Evolutionary conservation across 2,797 vertebrate species (phyloP), one percentile per base, ranked within the genome.

Genomic region (Sebastes melanostomus): DNA sequence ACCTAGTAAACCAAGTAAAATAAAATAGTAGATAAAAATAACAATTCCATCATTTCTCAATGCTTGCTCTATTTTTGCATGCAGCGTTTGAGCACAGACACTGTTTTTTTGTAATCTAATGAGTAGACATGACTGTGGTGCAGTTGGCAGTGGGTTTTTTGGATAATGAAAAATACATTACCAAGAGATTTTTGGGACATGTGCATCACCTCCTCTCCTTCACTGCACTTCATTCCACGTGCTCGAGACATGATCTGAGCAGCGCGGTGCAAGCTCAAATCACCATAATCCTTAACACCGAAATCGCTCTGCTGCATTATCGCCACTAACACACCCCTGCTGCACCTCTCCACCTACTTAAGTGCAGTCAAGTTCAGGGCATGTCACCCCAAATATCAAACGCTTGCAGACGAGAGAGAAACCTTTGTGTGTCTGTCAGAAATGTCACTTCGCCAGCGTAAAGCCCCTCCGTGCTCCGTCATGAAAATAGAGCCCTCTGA

Each of bases 361-460:
- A 83, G 78, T 34, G 61, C 85, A 77, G 73, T 78, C 72, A 80
- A 83, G 83, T 87, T 86, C 75, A 72, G 81, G 80, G 61, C 66
- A 70, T 81, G 85, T 82, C 66, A 30, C 80, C 8, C 16, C 6
- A 85, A 83, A 90, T 77, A 89, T 86, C 78, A 86, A 75, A 86
- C 9, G 27, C 67, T 79, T 38, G 66, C 75, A 86, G 80, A 77
- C 8, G 4, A 66, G 63, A 72, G 62, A 69, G 46, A 61, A 69
- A 25, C 38, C 50, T 66, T 75, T 78, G 56, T 77, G 52, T 25
- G 25, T 69, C 69, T 75, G 83, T 85, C 36, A 52, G 62, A 89
- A 88, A 86, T 78, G 82, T 87, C 77, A 79, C 74, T 62, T 70
- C 36, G 22, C 42, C 5, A 54, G 58, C 1, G 42, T 22, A 86